Evolutionary conservation across 2,113 vertebrate genomes (phyloP).

Genomic region (Chiloscyllium plagiosum): DNA sequence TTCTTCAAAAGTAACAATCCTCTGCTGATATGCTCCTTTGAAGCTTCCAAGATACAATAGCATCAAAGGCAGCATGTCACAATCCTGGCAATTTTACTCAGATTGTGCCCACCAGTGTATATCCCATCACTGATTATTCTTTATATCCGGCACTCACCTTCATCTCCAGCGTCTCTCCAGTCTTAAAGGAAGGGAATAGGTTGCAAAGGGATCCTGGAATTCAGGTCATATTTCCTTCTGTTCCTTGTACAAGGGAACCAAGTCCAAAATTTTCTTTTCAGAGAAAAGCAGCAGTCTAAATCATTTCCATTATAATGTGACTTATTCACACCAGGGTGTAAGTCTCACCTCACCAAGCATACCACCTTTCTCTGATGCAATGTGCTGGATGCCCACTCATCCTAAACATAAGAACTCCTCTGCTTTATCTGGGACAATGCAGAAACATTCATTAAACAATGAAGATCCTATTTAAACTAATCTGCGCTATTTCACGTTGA

Average conservation of each 20-base stretch:
- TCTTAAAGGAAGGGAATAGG: neutral
- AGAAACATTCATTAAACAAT: too few relatives aligned
- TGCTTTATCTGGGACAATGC: too few relatives aligned
- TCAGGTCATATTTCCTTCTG: neutral
- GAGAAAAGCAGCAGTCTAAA: neutral
- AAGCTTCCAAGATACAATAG: neutral
- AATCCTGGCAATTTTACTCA: neutral
- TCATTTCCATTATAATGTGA: neutral
- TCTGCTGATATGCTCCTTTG: neutral
- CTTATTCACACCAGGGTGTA: neutral
- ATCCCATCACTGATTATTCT: neutral
- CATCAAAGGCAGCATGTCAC: neutral
- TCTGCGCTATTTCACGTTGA: too few relatives aligned
- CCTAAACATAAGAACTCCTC: too few relatives aligned
- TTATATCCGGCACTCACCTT: neutral
- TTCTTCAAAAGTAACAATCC: neutral
- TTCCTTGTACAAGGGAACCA: neutral
- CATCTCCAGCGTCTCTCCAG: neutral
- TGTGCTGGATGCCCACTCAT: too few relatives aligned
- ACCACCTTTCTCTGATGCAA: too few relatives aligned
- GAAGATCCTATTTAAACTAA: too few relatives aligned
- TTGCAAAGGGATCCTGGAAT: neutral
- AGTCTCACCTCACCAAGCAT: too few relatives aligned
- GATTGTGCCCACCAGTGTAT: neutral
- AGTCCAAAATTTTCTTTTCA: neutral